Evolutionary conservation across 2,113 vertebrate genomes (phyloP).

Genomic region (Amphiprion ocellaris): DNA sequence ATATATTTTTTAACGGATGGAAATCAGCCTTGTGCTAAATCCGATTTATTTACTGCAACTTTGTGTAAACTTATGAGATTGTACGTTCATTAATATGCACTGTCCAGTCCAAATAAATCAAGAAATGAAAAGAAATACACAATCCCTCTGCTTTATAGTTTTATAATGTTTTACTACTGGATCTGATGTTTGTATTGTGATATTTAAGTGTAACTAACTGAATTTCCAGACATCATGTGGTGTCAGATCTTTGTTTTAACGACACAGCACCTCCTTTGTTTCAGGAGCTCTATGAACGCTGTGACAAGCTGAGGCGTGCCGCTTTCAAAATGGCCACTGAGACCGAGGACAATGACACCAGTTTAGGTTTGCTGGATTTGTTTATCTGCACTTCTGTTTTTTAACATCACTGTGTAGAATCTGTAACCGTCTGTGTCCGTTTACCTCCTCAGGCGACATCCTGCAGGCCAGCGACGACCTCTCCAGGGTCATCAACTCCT

Average conservation of each 20-base stretch:
- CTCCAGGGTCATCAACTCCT: constrained; percentile 92
- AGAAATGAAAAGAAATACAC: no score
- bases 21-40: no score
- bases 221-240: neutral
- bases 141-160: no score
- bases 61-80: no score
- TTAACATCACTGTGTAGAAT: neutral
- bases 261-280: neutral
- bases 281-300: constrained; percentile 94
- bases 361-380: constrained; percentile 85
- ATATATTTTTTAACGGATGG: no score
- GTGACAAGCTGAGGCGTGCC: constrained; percentile 92
- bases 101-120: no score
- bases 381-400: neutral
- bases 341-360: constrained; percentile 94
- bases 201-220: no score
- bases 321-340: constrained; percentile 97
- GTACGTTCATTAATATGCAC: no score
- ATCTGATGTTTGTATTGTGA: no score
- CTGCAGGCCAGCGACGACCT: constrained; percentile 96
- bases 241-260: neutral
- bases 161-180: no score
- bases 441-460: constrained; percentile 89
- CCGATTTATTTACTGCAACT: no score
- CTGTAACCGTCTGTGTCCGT: constrained; percentile 4